A percentile compares a stretch with the other conserved stretches of the same genome.
phyloP scores from a whole-genome alignment of 2,797 vertebrate genomes.

The Melanotaenia pygmaea region DNA sequence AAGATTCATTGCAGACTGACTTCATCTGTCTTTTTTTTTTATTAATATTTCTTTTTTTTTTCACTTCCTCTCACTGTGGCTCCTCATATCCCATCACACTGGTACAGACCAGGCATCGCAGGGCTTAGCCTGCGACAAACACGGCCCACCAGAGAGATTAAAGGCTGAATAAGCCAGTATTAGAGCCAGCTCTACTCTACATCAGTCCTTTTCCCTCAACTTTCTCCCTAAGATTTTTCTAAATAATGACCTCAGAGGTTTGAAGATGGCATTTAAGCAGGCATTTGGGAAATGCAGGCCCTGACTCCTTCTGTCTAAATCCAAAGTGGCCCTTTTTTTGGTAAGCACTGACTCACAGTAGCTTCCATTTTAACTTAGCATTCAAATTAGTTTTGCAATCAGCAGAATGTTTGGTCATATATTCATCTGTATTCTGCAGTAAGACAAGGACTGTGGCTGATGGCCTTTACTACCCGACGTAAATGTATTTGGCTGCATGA shows the following conservation, averaged over 20 bases:
- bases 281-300: conserved; percentile 52
- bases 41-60: conserved; percentile 7
- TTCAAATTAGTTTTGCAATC: conserved; percentile 48
- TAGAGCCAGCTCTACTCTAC: conserved; percentile 55
- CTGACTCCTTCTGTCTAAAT: conserved; percentile 45
- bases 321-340: conserved; percentile 54
- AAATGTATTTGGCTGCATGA: conserved; percentile 44
- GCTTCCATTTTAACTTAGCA: conserved; percentile 33
- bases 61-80: conserved; percentile 53
- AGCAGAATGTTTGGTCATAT: conserved; percentile 40
- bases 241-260: conserved; percentile 73
- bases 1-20: conserved; percentile 62
- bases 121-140: conserved; percentile 72
- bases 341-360: conserved; percentile 60
- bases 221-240: conserved; percentile 71
- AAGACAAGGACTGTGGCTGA: conserved; percentile 56
- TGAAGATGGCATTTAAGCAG: conserved; percentile 76
- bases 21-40: conserved; percentile 56
- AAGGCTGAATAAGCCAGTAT: conserved; percentile 59
- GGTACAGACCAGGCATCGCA: conserved; percentile 58
- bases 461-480: conserved; percentile 61
- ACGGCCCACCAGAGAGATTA: conserved; percentile 76
- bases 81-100: conserved; percentile 57
- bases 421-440: conserved; percentile 39
- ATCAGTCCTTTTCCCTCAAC: conserved; percentile 69